Evolutionary conservation across 2,113 vertebrate genomes (phyloP).

Genomic region (Himantopus leucocephalus): DNA sequence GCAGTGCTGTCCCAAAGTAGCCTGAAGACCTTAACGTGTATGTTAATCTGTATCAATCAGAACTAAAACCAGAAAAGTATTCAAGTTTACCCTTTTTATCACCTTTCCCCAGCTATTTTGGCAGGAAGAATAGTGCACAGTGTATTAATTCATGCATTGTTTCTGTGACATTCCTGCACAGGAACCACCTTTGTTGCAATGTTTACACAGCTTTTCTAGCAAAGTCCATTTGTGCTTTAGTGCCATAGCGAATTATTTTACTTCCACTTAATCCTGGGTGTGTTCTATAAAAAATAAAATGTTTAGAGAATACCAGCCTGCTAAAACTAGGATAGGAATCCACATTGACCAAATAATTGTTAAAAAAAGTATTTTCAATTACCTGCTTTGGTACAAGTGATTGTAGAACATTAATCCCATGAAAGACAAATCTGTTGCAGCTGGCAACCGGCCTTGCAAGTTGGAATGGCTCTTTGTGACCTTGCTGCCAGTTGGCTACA

Average conservation of each 20-base stretch:
- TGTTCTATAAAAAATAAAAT: not conserved
- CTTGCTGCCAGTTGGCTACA: not conserved
- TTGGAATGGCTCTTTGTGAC: not conserved
- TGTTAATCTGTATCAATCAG: not conserved
- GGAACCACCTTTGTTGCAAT: not conserved
- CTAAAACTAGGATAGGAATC: not conserved
- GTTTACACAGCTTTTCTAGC: conserved; percentile 2
- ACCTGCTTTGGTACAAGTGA: not conserved
- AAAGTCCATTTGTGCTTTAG: not conserved
- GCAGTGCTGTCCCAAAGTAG: not conserved
- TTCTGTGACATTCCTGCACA: not conserved
- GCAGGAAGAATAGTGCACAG: not conserved
- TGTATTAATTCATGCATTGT: not conserved
- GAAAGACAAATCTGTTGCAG: conserved; percentile 18
- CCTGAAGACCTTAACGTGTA: not conserved
- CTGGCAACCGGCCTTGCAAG: not conserved
- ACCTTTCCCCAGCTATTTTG: not conserved
- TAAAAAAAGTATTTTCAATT: not conserved
- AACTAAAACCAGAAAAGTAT: not conserved
- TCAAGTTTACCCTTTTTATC: not conserved
- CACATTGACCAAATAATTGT: not conserved
- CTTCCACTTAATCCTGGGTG: not conserved
- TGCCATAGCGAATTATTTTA: not conserved
- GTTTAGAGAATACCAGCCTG: not conserved
- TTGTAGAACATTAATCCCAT: not conserved